Percentiles rank a stretch among this genome's conserved stretches.
phyloP scores from a whole-genome alignment of 2,888 invertebrate species.

The Lysandra bellargus region DNA sequence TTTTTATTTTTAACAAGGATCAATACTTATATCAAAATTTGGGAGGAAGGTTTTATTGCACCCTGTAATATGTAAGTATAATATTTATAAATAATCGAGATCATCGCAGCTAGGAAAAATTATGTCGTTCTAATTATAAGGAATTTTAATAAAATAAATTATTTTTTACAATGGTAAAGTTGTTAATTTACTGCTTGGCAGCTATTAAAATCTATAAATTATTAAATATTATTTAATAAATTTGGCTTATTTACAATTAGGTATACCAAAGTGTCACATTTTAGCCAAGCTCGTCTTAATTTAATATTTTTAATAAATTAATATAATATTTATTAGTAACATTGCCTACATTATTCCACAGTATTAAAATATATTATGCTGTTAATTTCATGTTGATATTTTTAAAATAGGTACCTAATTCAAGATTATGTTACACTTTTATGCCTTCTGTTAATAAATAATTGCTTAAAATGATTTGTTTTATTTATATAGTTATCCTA shows the following conservation, averaged over 20 bases:
- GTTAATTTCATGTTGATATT: constrained; percentile 28
- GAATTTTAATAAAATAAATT: constrained; percentile 10
- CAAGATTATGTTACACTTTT: constrained; percentile 15
- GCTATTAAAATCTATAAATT: not conserved
- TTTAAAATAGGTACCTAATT: constrained; percentile 21
- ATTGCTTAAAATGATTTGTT: constrained; percentile 14
- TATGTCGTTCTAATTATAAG: not conserved
- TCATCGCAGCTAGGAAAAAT: constrained; percentile 2
- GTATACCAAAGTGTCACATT: not conserved
- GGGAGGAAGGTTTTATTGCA: no score
- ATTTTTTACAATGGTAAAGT: not conserved
- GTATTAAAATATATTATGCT: not conserved
- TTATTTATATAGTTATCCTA: not conserved
- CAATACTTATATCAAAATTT: no score
- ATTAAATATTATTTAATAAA: not conserved
- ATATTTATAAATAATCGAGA: constrained; percentile 14
- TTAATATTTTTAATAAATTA: not conserved
- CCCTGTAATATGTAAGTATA: not conserved
- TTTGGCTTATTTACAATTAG: constrained; percentile 2
- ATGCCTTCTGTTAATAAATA: constrained; percentile 22
- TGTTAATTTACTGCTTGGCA: constrained; percentile 18
- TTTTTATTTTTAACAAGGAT: no score
- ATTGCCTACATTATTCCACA: constrained; percentile 1
- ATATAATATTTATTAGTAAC: not conserved
- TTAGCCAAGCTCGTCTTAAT: constrained; percentile 6